Conservation (phyloP, 1,140 invertebrate genomes). For the Microplitis mediator region DNA sequence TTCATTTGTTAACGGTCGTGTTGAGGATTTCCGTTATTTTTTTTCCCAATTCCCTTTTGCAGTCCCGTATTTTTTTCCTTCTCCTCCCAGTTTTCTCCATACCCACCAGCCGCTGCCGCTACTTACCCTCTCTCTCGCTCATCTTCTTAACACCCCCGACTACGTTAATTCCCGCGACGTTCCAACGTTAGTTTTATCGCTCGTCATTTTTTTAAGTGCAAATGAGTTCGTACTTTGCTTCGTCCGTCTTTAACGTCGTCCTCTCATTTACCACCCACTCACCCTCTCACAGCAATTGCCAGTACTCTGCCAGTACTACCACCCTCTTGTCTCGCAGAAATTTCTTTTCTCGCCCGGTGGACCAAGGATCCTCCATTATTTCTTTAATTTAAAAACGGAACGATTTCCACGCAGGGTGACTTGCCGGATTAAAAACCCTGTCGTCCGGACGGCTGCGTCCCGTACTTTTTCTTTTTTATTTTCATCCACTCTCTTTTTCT, state of each 20-base stretch:
- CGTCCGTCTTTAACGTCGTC: constrained; percentile 22
- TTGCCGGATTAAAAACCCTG: constrained; percentile 52
- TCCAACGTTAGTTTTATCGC: constrained; percentile 59
- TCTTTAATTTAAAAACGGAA: constrained; percentile 57
- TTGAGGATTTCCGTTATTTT: constrained; percentile 34
- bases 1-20: constrained; percentile 57
- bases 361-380: constrained; percentile 47
- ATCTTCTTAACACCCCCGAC: constrained; percentile 10
- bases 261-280: constrained; percentile 14
- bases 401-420: constrained; percentile 48
- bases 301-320: background rate
- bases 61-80: constrained; percentile 13
- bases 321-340: constrained; percentile 25
- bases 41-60: constrained; percentile 17
- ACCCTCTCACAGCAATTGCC: too few species aligned
- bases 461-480: constrained; percentile 9
- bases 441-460: constrained; percentile 25
- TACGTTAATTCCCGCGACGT: constrained; percentile 46
- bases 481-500: background rate
- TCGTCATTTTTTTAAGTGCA: constrained; percentile 62
- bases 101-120: constrained; percentile 27
- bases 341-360: constrained; percentile 21
- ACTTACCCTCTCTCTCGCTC: constrained; percentile 4
- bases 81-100: constrained; percentile 5
- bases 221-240: constrained; percentile 52